Base-by-base conservation (phyloP, 2,113 vertebrate species). In the Syngnathus scovelli region DNA sequence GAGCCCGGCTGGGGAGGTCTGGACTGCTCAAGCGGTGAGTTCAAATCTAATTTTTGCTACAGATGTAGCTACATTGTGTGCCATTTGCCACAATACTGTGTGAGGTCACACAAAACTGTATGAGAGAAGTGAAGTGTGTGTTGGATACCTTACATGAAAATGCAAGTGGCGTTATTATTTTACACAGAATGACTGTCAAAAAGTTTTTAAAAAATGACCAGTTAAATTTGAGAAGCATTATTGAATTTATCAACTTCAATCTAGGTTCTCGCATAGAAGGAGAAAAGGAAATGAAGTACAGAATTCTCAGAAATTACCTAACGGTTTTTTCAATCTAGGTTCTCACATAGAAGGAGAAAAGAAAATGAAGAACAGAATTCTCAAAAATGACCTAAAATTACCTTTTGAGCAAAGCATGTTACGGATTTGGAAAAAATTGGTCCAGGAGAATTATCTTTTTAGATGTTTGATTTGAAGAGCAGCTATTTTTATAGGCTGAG, bases 1-100 rank as follows among this genome's bases (percentile, higher is more conserved):
- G 95, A 98, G 58, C 95, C 95, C 0, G 95, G 95, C 68, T 96
- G 95, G 95, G 95, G 95, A 77, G 95, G 94, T 0, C 89, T 90
- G 0, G 95, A 96, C 79, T 98, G 95, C 83, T 96, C 95, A 39
- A 96, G 94, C 7, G 95, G 95, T 96, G 86, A 95, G 94, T 94
- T 21, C 48, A 21, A 67, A 56, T 19, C 5, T 38, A 8, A 19
- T 23, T n/a, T 36, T 48, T 16, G 3, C 9, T 38, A 7, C 37
- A 61, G 8, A 18, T 61, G 12, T 60, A 8, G 7, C 36, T 36
- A 16, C 33, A 59, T 39, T 39, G 36, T 38, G 16, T 60, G 16
- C 56, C 4, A 18, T 39, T 41, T n/a, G 23, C n/a, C 23, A 39
- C 60, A 61, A 43, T 4, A 23, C 8, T 61, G 60, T 6, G 7